These are phyloP conservation scores for Bombus huntii DNA, from an alignment of 1,140 invertebrate genomes.

Conservation along the genomic window DNA sequence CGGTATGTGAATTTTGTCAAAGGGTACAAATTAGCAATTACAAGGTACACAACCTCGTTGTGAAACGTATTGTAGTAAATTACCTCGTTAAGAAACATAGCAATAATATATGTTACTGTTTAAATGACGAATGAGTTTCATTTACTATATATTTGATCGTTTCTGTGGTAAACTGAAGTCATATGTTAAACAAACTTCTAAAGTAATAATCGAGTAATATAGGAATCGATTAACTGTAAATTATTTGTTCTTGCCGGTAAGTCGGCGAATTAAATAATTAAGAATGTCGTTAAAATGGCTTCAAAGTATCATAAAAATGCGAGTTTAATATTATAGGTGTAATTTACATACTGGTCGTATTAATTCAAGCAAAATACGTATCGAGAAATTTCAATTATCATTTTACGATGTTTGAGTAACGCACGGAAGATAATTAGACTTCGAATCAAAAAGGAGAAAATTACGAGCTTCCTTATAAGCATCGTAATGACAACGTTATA, in stretches of 20 bases:
- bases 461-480: neutral
- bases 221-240: neutral
- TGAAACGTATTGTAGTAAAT: too few species aligned
- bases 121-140: too few species aligned
- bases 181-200: too few species aligned
- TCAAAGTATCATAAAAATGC: neutral
- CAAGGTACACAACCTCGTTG: too few species aligned
- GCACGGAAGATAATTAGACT: neutral
- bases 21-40: neutral
- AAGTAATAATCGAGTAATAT: neutral
- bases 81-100: too few species aligned
- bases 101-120: too few species aligned
- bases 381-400: neutral
- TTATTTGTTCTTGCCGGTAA: neutral
- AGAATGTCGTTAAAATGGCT: neutral
- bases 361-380: neutral
- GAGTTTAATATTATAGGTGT: neutral
- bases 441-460: constrained; percentile 5
- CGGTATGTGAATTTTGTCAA: neutral
- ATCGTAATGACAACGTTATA: constrained; percentile 15
- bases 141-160: too few species aligned
- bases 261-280: neutral
- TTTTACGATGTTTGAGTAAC: constrained; percentile 6
- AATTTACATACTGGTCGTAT: too few species aligned
- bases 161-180: too few species aligned